A percentile compares a stretch with the other conserved stretches of the same genome.
Conservation (phyloP, 2,888 invertebrate species). For the Lissonota sp. region DNA sequence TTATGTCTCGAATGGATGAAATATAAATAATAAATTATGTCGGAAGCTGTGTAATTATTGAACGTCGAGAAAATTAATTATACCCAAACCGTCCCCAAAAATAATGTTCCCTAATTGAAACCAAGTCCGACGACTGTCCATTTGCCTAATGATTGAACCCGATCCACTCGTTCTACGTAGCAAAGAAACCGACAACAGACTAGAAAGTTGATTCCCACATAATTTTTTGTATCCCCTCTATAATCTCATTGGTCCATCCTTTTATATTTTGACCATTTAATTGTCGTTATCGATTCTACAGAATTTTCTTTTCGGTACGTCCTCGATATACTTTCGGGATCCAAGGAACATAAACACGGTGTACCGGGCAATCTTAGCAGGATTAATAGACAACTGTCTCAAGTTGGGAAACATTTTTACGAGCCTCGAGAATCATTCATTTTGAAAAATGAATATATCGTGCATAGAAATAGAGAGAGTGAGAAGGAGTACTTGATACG, state of each 20-base stretch:
- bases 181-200: conserved; percentile 27
- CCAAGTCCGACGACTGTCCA: conserved; percentile 3
- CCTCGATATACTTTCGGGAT: not conserved
- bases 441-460: conserved; percentile 23
- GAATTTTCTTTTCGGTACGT: not conserved
- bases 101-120: conserved; percentile 25
- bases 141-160: conserved; percentile 50
- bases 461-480: conserved; percentile 29
- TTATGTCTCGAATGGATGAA: conserved; percentile 28
- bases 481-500: conserved; percentile 40
- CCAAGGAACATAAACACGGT: conserved; percentile 35
- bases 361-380: conserved; percentile 56
- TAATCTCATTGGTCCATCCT: conserved; percentile 62
- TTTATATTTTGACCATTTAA: conserved; percentile 38
- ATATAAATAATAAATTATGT: conserved; percentile 34
- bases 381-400: conserved; percentile 64
- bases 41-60: conserved; percentile 47
- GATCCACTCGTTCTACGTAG: conserved; percentile 7
- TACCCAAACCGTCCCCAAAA: not conserved
- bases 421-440: not conserved
- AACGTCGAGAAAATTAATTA: conserved; percentile 46
- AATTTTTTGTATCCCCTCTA: conserved; percentile 37
- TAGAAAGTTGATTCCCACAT: conserved; percentile 26
- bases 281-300: conserved; percentile 54
- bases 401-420: no score